These are phyloP conservation scores for Gavia stellata DNA, from an alignment of 2,113 vertebrate genomes.

Conservation along the genomic window DNA sequence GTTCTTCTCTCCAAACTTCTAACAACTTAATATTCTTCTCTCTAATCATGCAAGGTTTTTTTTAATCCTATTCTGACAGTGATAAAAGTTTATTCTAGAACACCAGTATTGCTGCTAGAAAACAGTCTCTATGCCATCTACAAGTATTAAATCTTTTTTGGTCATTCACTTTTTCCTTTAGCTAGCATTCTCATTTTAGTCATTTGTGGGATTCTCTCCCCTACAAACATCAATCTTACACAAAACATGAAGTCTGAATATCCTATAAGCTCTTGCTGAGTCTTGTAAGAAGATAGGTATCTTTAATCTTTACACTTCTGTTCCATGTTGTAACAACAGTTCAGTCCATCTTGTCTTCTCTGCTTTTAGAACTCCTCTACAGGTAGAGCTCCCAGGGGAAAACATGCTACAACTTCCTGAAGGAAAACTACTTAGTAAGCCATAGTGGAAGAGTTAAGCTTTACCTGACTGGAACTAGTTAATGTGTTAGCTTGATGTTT, in stretches of 20 bases:
- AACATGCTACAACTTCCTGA: not conserved
- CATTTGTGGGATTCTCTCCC: not conserved
- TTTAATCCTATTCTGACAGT: not conserved
- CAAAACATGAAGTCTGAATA: not conserved
- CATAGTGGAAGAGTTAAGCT: not conserved
- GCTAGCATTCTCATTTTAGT: not conserved
- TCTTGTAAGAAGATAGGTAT: accelerated
- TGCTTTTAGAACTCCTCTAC: not conserved
- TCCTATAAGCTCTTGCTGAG: not conserved
- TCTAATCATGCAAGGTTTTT: not conserved
- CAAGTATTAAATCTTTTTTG: not conserved
- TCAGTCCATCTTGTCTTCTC: accelerated
- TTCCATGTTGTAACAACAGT: not conserved
- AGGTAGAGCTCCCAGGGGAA: not conserved
- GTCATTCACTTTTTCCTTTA: not conserved
- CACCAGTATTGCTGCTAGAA: not conserved
- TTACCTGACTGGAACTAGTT: not conserved
- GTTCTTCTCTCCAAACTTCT: not conserved
- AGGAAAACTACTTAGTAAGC: not conserved
- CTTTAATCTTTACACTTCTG: not conserved
- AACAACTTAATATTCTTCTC: not conserved
- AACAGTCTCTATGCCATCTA: not conserved
- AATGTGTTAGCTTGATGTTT: not conserved
- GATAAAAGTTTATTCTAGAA: not conserved
- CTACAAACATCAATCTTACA: not conserved